Evolutionary conservation across 2,888 invertebrate genomes (phyloP).

Genomic region (Cinara cedri): DNA sequence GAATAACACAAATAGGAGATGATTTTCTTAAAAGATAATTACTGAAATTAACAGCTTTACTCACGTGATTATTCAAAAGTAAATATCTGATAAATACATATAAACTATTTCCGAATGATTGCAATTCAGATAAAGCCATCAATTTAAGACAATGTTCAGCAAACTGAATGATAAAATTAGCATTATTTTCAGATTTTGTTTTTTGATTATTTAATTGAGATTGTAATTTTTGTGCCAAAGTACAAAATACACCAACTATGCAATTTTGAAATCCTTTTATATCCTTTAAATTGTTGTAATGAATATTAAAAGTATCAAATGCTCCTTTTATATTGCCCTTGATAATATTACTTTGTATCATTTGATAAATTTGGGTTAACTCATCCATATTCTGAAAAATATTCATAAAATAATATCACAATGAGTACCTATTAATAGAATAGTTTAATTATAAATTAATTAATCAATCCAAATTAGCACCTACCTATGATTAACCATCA

Average conservation of each 20-base stretch:
- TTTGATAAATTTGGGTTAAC: conserved; percentile 36
- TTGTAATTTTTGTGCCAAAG: conserved; percentile 38
- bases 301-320: conserved; percentile 2
- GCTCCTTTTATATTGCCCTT: conserved; percentile 37
- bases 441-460: no score
- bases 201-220: conserved; percentile 18
- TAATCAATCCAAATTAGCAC: no score
- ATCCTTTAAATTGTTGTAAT: conserved; percentile 37
- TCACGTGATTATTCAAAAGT: conserved; percentile 24
- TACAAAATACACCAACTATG: conserved; percentile 34
- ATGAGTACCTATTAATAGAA: no score
- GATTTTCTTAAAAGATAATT: conserved; percentile 32
- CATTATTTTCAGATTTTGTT: background rate
- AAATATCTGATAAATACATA: conserved; percentile 49
- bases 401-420: background rate
- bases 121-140: conserved; percentile 1
- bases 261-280: conserved; percentile 47
- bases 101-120: conserved; percentile 48
- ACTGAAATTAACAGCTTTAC: conserved; percentile 44
- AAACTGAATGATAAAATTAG: conserved; percentile 27
- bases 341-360: conserved; percentile 34
- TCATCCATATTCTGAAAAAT: conserved; percentile 46
- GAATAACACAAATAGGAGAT: conserved; percentile 30
- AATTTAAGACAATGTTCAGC: conserved; percentile 32
- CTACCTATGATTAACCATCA: no score